Base-by-base conservation (phyloP, 2,797 vertebrate species). In the Poeciliopsis gracilis region DNA sequence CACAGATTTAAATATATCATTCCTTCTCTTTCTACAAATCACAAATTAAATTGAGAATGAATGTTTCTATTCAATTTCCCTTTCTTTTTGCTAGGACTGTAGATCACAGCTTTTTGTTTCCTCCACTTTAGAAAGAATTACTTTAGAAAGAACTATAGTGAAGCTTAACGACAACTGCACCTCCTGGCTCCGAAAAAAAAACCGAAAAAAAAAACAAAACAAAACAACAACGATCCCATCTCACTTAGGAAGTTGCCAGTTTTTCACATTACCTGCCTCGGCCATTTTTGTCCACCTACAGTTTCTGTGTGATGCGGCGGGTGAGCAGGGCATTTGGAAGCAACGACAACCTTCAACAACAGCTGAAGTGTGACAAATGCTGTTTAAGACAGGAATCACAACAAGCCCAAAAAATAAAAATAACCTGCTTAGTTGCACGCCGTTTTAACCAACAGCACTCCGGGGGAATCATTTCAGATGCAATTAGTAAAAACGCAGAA, bases 331-430 rank as follows among this genome's bases (percentile, higher is more conserved):
- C n/a, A 30, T 59, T 59, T 30, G n/a, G n/a, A 59, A 59, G 55
- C 28, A 30, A 61, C 3, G 28, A 33, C 16, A 33, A 61, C 57
- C 57, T 30, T 61, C 28, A 33, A 33, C 57, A 61, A 33, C 57
- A 30, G 57, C 57, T 61, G 57, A 61, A 61, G 57, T 61, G 57
- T 59, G 55, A 59, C 28, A 28, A 59, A 59, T 59, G 55, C 55
- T 59, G 55, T 59, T 59, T 59, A 15, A 61, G 5, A 30, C 28
- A 7, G 57, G 57, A 30, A 28, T 28, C 28, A 61, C 15, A 61
- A 61, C 28, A 61, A 61, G 57, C 57, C 28, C 30, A 61, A 59
- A 59, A 53, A 47, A 38, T 38, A 46, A 47, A 7, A n/a, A 59
- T 30, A 61, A 30, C 28, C 57, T 61, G 57, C 57, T 30, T 61